A percentile compares a stretch with the other conserved stretches of the same genome.
Evolutionary conservation across 2,888 invertebrate genomes (phyloP).

Genomic region (Platycnemis pennipes): DNA sequence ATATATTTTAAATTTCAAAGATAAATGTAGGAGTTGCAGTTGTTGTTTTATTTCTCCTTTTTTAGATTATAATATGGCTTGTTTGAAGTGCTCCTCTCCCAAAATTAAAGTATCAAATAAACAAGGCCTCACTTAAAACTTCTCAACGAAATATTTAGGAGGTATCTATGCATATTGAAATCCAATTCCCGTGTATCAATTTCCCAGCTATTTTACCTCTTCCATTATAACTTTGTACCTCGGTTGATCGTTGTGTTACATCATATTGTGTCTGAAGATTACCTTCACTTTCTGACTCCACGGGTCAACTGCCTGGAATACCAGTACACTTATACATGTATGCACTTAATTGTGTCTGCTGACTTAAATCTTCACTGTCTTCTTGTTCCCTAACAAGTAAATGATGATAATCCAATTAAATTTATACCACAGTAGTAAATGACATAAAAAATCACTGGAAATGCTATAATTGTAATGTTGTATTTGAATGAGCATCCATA

Average conservation of each 20-base stretch:
- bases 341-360: constrained; percentile 67
- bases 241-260: background rate
- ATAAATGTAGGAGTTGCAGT: too few relatives aligned
- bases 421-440: background rate
- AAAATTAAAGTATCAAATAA: background rate
- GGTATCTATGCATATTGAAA: background rate
- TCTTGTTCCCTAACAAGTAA: constrained; percentile 57
- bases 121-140: background rate
- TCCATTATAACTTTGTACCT: background rate
- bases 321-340: constrained; percentile 69
- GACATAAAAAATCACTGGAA: constrained; percentile 12
- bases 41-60: too few relatives aligned
- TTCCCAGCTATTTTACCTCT: background rate
- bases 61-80: background rate
- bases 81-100: background rate
- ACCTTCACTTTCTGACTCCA: constrained; percentile 65
- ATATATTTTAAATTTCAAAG: too few relatives aligned
- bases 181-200: background rate
- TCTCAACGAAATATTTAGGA: background rate
- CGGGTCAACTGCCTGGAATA: constrained; percentile 57
- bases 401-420: constrained; percentile 25
- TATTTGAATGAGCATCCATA: constrained; percentile 53
- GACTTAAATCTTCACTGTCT: constrained; percentile 66
- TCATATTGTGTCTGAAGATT: background rate
- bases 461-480: constrained; percentile 12